A percentile compares a stretch with the other conserved stretches of the same genome.
Evolutionary conservation across 2,888 invertebrate genomes (phyloP).

Genomic region (Hypsopygia costalis): DNA sequence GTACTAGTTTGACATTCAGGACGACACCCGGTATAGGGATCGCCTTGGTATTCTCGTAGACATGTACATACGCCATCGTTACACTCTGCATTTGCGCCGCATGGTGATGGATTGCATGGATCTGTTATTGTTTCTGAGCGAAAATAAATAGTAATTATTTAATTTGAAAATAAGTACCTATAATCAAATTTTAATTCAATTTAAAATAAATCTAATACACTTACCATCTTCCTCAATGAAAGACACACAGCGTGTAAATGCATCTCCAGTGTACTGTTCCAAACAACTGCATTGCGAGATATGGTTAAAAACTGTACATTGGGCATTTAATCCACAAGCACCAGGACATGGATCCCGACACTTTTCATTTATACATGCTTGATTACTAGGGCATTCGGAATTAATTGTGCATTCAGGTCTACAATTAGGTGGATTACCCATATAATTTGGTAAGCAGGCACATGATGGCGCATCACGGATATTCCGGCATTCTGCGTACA

Average conservation of each 20-base stretch:
- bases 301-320: slow-evolving; percentile 82
- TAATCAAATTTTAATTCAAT: neutral
- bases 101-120: slow-evolving; percentile 84
- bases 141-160: neutral
- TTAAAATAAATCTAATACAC: slow-evolving; percentile 8
- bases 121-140: slow-evolving; percentile 60
- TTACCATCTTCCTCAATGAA: slow-evolving; percentile 54
- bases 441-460: slow-evolving; percentile 79
- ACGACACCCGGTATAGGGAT: slow-evolving; percentile 88
- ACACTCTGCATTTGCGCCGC: slow-evolving; percentile 87
- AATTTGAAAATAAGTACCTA: neutral
- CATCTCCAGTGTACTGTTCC: slow-evolving; percentile 80
- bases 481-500: slow-evolving; percentile 82
- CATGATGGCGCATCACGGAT: slow-evolving; percentile 80
- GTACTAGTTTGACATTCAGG: slow-evolving; percentile 89
- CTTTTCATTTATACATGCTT: slow-evolving; percentile 83
- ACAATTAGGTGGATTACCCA: slow-evolving; percentile 85
- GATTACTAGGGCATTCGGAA: slow-evolving; percentile 84
- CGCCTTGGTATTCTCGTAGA: slow-evolving; percentile 86
- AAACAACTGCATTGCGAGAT: slow-evolving; percentile 83
- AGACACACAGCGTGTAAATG: slow-evolving; percentile 72
- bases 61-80: slow-evolving; percentile 85
- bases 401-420: slow-evolving; percentile 85
- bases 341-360: slow-evolving; percentile 85
- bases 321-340: slow-evolving; percentile 81